phyloP scores from a whole-genome alignment of 2,797 vertebrate genomes.

The Chelmon rostratus region DNA sequence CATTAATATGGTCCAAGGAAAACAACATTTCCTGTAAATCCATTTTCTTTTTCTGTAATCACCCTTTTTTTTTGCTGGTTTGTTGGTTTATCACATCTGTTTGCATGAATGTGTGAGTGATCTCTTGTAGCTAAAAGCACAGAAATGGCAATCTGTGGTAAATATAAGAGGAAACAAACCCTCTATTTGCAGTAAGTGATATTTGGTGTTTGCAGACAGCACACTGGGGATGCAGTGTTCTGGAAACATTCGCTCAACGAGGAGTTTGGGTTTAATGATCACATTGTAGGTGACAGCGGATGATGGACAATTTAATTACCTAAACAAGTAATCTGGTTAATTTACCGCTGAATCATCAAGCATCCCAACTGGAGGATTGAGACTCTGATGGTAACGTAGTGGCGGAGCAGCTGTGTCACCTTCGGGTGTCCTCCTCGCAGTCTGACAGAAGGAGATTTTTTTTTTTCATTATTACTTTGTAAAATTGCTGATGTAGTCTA shows the following conservation, averaged over 20 bases:
- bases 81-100: slow-evolving; percentile 21
- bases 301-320: slow-evolving; percentile 59
- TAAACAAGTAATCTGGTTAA: slow-evolving; percentile 60
- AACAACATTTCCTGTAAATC: slow-evolving; percentile 46
- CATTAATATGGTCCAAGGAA: slow-evolving; percentile 61
- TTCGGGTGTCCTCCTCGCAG: slow-evolving; percentile 43
- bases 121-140: slow-evolving; percentile 24
- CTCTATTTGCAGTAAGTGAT: slow-evolving; percentile 21
- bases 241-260: slow-evolving; percentile 39
- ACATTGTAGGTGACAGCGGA: slow-evolving; percentile 38
- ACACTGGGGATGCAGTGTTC: neutral
- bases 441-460: slow-evolving; percentile 24
- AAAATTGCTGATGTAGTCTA: slow-evolving; percentile 45
- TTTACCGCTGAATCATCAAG: slow-evolving; percentile 59
- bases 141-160: slow-evolving; percentile 26
- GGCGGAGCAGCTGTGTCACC: slow-evolving; percentile 58
- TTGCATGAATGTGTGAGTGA: slow-evolving; percentile 13
- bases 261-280: slow-evolving; percentile 47
- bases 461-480: slow-evolving; percentile 30
- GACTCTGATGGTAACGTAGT: slow-evolving; percentile 23
- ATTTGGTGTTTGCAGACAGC: slow-evolving; percentile 35
- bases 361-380: slow-evolving; percentile 30
- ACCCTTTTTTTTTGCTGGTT: slow-evolving; percentile 23
- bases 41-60: slow-evolving; percentile 44
- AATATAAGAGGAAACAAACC: slow-evolving; percentile 36